These are phyloP conservation scores for Lepidurus packardi DNA, from an alignment of 1,140 invertebrate genomes.

Conservation along the genomic window DNA sequence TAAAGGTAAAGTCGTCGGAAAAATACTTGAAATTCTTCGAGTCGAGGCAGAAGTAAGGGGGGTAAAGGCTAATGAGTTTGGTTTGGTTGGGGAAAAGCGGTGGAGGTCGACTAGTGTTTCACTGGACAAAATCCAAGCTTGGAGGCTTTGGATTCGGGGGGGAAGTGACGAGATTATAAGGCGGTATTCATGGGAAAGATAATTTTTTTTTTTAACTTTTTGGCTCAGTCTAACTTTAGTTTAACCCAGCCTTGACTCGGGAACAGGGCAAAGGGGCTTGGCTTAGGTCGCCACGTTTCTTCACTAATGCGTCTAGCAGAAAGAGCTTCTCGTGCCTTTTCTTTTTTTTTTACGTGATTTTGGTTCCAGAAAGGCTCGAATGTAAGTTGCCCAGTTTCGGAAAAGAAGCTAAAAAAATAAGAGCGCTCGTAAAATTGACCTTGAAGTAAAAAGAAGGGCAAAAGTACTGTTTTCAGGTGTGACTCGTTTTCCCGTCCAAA, in stretches of 20 bases:
- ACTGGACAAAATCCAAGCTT: not conserved
- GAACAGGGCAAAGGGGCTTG: not conserved
- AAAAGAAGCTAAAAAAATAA: too few species aligned
- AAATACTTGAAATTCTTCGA: constrained; percentile 6
- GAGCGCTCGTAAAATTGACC: too few species aligned
- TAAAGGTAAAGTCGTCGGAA: not conserved
- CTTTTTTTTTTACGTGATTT: not conserved
- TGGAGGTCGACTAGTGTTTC: not conserved
- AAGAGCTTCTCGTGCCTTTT: not conserved
- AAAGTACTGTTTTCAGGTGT: too few species aligned
- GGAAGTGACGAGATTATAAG: not conserved
- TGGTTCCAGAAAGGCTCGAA: not conserved
- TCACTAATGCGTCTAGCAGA: not conserved
- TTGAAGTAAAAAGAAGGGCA: too few species aligned
- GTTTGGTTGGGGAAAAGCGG: not conserved
- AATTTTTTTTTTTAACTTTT: not conserved
- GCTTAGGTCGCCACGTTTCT: not conserved
- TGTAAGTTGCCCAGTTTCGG: too few species aligned
- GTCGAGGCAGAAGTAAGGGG: not conserved
- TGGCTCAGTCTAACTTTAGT: not conserved
- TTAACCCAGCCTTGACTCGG: not conserved
- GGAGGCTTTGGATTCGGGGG: not conserved
- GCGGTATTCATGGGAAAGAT: not conserved
- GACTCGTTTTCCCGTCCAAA: too few species aligned
- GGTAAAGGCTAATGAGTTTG: not conserved